Evolutionary conservation across 2,797 vertebrate species (phyloP).

Genomic region (Apodemus agrarius): DNA sequence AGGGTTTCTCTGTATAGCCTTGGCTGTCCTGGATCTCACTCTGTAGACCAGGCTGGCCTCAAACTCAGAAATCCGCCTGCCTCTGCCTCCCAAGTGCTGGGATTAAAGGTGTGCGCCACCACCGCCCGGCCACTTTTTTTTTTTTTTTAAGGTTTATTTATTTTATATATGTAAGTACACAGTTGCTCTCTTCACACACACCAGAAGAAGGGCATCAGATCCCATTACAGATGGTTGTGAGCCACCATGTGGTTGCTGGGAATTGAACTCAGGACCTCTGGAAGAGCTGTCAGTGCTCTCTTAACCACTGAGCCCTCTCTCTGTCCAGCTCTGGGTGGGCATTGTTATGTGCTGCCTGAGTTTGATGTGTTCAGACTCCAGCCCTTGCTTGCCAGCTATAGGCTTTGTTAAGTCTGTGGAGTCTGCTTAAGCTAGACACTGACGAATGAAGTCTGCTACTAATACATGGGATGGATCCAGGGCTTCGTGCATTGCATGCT

Average conservation of each 20-base stretch:
- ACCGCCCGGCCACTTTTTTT: no score
- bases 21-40: no score
- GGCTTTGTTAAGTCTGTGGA: not conserved
- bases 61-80: no score
- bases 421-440: not conserved
- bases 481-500: not conserved
- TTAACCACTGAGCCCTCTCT: not conserved
- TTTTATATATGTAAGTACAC: not conserved
- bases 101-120: no score
- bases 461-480: not conserved
- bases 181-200: not conserved
- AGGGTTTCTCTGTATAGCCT: no score
- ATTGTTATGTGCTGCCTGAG: not conserved
- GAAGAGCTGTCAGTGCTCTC: not conserved
- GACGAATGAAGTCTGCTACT: not conserved
- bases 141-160: not conserved
- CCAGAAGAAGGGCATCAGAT: not conserved
- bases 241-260: not conserved
- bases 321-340: no score
- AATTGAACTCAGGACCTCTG: not conserved
- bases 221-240: not conserved
- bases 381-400: not conserved
- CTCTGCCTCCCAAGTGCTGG: no score
- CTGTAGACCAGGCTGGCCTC: no score
- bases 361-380: not conserved